A percentile compares a stretch with the other conserved stretches of the same genome.
Conservation (phyloP, 2,888 invertebrate genomes). For the Archips crataeganus region DNA sequence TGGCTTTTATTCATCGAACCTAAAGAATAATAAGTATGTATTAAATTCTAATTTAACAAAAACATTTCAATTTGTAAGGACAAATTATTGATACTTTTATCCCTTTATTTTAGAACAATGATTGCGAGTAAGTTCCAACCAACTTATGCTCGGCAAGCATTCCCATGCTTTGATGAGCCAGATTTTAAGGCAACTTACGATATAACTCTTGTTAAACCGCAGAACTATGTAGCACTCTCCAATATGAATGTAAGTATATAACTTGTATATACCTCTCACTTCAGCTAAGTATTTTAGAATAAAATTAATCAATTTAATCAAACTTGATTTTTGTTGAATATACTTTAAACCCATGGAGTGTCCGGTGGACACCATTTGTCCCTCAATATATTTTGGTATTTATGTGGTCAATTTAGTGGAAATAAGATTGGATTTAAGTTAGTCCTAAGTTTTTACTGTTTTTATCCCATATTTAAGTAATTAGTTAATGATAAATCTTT, state of each 20-base stretch:
- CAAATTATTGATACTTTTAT: background rate
- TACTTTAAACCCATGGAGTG: background rate
- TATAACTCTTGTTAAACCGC: slow-evolving; percentile 91
- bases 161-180: slow-evolving; percentile 98
- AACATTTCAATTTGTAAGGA: no score
- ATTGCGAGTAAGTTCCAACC: slow-evolving; percentile 98
- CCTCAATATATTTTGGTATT: no score
- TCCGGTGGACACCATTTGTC: no score
- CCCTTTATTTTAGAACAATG: slow-evolving; percentile 87
- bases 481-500: no score
- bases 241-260: slow-evolving; percentile 92
- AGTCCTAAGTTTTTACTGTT: no score
- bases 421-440: no score
- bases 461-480: no score
- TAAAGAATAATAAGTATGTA: slow-evolving; percentile 80
- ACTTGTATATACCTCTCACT: background rate
- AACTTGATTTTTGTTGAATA: background rate
- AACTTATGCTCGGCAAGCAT: slow-evolving; percentile 96
- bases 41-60: background rate
- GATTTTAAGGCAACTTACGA: slow-evolving; percentile 94
- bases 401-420: no score
- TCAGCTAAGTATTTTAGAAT: no score
- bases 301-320: no score
- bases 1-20: slow-evolving; percentile 90
- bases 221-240: slow-evolving; percentile 91